Evolutionary conservation across 2,888 invertebrate genomes (phyloP), one percentile per base, ranked within the genome.

Genomic region (Parnassius orleans): DNA sequence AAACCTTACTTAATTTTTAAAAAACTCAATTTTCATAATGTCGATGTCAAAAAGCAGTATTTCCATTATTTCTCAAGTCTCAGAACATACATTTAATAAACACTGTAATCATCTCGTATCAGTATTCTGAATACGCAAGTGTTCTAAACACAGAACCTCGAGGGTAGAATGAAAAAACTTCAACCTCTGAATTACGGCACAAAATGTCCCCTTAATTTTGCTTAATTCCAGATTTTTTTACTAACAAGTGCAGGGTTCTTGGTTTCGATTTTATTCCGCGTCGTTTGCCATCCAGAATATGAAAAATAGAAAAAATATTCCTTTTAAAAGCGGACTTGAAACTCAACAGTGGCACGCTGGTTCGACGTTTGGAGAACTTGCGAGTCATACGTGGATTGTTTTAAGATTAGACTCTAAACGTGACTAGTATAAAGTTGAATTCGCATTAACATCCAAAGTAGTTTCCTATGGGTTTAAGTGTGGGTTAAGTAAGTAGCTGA

Each of bases 401-500:
- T 65, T 54, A 58, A 80, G 81, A 73, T 62, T 74, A 58, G 66
- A 69, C 78, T 74, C 66, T 79, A 76, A 65, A 47, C 55, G 11
- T 1, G 9, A 46, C 64, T 44, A 57, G 60, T 78, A 33, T 33
- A 83, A 68, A 72, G 83, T 76, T 68, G 66, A 72, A 65, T 82
- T 81, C 72, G 66, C 75, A 78, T 78, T 73, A 74, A 68, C 72
- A 64, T 33, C 44, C 43, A 56, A 57, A 57, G 48, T 71, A 74
- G 77, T 79, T 79, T 75, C 72, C 73, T 76, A 76, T 75, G 75
- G 73, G 68, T 77, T 77, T 72, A 60, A 60, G 58, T 54, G 64
- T 69, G 77, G 78, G 68, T 14, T 71, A 76, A 79, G 70, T 70
- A 51, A 77, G 66, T 72, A 73, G 75, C 70, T 46, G 46, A 51